Evolutionary conservation across 2,888 invertebrate species (phyloP).

Genomic region (Machimus atricapillus): DNA sequence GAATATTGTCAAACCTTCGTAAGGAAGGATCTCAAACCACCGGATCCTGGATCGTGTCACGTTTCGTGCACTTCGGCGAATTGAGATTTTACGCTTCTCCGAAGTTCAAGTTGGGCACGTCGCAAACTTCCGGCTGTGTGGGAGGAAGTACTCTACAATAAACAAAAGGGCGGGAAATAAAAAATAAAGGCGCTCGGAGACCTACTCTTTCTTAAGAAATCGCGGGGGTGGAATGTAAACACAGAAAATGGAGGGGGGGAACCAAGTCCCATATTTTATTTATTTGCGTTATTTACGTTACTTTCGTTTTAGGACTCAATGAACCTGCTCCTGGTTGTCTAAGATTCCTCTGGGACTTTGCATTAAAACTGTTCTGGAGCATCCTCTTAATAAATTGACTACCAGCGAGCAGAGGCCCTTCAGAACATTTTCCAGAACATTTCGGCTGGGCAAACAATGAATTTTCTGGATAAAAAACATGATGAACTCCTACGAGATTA

Average conservation of each 20-base stretch:
- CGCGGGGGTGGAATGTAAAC: neutral
- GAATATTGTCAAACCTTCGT: neutral
- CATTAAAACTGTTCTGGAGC: neutral
- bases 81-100: constrained; percentile 2
- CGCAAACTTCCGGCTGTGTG: neutral
- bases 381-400: constrained; percentile 8
- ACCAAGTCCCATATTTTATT: neutral
- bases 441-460: neutral
- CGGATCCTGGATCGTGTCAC: neutral
- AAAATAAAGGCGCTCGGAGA: neutral
- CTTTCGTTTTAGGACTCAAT: neutral
- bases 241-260: neutral
- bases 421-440: neutral
- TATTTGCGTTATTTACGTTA: neutral
- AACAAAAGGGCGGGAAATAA: neutral
- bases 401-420: neutral
- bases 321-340: neutral
- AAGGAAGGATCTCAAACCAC: neutral
- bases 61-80: neutral
- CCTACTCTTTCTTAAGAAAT: neutral
- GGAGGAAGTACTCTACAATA: neutral
- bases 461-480: neutral
- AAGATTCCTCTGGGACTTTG: neutral
- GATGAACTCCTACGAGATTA: neutral
- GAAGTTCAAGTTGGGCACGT: neutral